Evolutionary conservation across 2,888 invertebrate species (phyloP).

Genomic region (Emesis furor): DNA sequence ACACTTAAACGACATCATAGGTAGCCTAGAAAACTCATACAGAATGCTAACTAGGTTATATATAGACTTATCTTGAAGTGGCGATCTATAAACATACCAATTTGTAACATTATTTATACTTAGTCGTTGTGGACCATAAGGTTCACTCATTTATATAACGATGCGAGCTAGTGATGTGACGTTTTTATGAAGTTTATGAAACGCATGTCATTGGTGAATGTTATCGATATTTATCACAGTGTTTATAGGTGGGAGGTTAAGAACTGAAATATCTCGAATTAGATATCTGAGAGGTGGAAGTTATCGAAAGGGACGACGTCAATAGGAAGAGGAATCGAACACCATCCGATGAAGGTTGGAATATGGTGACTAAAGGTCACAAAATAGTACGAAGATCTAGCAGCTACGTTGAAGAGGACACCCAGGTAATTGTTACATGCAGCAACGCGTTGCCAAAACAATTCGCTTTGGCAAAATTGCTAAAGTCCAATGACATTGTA

Average conservation of each 20-base stretch:
- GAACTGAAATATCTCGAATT: not conserved
- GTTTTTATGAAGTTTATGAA: constrained; percentile 2
- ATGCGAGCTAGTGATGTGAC: constrained; percentile 2
- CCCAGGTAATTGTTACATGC: not conserved
- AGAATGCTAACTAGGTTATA: constrained; percentile 81
- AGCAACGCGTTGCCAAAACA: constrained; percentile 1
- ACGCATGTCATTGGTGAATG: not conserved
- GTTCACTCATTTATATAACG: constrained; percentile 61
- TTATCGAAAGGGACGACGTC: not conserved
- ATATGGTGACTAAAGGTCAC: not conserved
- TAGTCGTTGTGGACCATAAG: constrained; percentile 76
- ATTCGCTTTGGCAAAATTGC: constrained; percentile 28
- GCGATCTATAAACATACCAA: constrained; percentile 83
- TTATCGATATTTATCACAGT: not conserved
- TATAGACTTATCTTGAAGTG: constrained; percentile 79
- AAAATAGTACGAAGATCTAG: not conserved
- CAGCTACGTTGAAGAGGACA: not conserved
- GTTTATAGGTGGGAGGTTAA: not conserved
- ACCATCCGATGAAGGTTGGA: not conserved
- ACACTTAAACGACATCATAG: constrained; percentile 27
- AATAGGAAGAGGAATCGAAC: not conserved
- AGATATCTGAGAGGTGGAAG: not conserved
- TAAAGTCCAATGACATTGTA: constrained; percentile 35
- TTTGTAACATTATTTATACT: constrained; percentile 83
- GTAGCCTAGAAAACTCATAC: constrained; percentile 55